Base-by-base conservation (phyloP, 2,888 invertebrate genomes). In the Nemoura dubitans region DNA sequence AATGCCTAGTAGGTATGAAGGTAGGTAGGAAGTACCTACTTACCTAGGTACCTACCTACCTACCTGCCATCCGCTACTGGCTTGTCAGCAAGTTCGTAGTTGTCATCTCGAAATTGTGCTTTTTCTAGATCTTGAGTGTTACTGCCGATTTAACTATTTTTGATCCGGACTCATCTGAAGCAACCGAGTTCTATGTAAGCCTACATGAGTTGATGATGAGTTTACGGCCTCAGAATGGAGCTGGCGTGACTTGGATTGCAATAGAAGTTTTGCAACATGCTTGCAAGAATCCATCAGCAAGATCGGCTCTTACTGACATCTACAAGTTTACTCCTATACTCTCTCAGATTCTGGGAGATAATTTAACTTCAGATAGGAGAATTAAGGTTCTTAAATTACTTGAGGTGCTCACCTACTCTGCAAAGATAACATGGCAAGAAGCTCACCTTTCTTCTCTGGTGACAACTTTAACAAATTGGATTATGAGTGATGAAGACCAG, bases 401-500 rank as follows among this genome's bases (percentile, higher is more conserved):
- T 92, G 95, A 94, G 93, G 96, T 96, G 90, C 92, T 97, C 87
- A 95, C 96, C 0, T 96, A 96, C 89, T 96, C 96, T 36, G 95
- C 96, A 26, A 95, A 94, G 90, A 95, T 97, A 30, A 94, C 94
- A 7, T 96, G 96, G 96, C 96, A 96, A 90, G 96, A 96, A 89
- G 95, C 96, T 0, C 95, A 96, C 90, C 92, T 97, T 78, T 91
- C 94, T 0, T 93, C 94, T 88, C 91, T 97, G 14, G 94, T 96
- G 91, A 93, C 94, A 86, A 94, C 93, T 27, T 91, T 96, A 0
- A 94, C 95, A 0, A 93, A 94, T 36, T 95, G 95, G 93, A 93
- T 96, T 83, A 91, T 91, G 0, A 93, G 94, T 43, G 93, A 93
- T 28, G 91, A 91, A 78, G 92, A 92, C 86, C 59, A 59, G 14